Base-by-base conservation (phyloP, 2,888 invertebrate genomes). In the Biston stratarius region DNA sequence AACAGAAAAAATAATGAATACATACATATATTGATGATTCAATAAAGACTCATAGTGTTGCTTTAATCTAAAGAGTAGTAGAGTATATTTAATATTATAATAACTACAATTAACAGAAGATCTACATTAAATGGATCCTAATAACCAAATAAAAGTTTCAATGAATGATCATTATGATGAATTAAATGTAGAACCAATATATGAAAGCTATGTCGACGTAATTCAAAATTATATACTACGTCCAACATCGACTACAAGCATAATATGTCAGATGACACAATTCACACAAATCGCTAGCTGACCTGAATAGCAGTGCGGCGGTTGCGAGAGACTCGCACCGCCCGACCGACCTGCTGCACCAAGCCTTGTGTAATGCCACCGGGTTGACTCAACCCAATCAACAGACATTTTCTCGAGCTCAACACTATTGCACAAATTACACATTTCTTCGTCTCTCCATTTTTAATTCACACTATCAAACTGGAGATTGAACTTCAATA, bases 241-340 rank as follows among this genome's bases (percentile, higher is more conserved):
- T 80, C 75, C 76, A 76, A 74, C 77, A 80, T 83, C 85, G 82
- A 85, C 45, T 61, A 81, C 85, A 83, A 85, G 81, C 83, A 83
- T 42, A 38, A 42, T 89, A 87, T 87, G 88, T 87, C 85, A 89
- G 89, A 90, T 92, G 92, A 88, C 93, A 91, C 93, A 92, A 92
- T 92, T 92, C 91, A 90, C 92, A 92, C 92, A 92, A 93, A 92
- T 92, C 88, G 90, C 84, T 88, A 85, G 81, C 83, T 91, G 92
- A 93, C 92, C 93, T 87, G 89, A 92, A 92, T 93, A 91, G 87
- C 87, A 24, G 24, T 24, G 77, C 78, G 77, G 79, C 78, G 86
- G 87, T 91, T 92, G 92, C 91, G 91, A 89, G 90, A 92, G 85
- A 82, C 87, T 84, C 85, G 87, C 83, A 83, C 85, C 86, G 88